Conservation (phyloP, 2,888 invertebrate genomes). For the Plutella xylostella region DNA sequence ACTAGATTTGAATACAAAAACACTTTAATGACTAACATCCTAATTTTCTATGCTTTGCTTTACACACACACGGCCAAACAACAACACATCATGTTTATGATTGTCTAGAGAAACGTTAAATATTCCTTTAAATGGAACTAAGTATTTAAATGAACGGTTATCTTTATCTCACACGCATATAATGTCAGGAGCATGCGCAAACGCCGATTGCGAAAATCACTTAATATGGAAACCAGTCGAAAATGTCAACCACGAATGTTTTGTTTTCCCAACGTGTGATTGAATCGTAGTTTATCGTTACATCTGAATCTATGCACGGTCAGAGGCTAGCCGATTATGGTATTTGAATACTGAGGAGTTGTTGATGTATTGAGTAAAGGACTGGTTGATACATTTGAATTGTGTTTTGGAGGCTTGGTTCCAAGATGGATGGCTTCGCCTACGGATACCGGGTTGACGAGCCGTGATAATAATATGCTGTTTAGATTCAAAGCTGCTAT, state of each 20-base stretch:
- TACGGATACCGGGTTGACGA: not conserved
- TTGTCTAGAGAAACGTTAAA: too few relatives aligned
- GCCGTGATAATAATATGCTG: not conserved
- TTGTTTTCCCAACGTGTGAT: conserved; percentile 29
- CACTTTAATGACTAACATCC: too few relatives aligned
- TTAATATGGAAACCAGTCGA: conserved; percentile 37
- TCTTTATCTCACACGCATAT: too few relatives aligned
- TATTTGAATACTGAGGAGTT: conserved; percentile 27
- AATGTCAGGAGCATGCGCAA: too few relatives aligned
- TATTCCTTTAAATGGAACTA: too few relatives aligned
- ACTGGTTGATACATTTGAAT: conserved; percentile 4
- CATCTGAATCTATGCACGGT: conserved; percentile 31
- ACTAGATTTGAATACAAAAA: too few relatives aligned
- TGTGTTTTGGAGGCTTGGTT: not conserved
- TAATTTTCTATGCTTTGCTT: too few relatives aligned
- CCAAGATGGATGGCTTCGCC: not conserved
- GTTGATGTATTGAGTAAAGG: too few relatives aligned
- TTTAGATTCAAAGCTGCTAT: not conserved
- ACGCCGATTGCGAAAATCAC: conserved; percentile 29
- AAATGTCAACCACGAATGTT: conserved; percentile 31
- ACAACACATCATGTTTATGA: too few relatives aligned
- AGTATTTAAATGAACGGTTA: too few relatives aligned
- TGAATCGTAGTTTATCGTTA: conserved; percentile 31
- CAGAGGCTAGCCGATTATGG: conserved; percentile 25
- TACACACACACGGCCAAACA: too few relatives aligned